Conservation (phyloP, 2,888 invertebrate species). For the Mycalesis mineus region DNA sequence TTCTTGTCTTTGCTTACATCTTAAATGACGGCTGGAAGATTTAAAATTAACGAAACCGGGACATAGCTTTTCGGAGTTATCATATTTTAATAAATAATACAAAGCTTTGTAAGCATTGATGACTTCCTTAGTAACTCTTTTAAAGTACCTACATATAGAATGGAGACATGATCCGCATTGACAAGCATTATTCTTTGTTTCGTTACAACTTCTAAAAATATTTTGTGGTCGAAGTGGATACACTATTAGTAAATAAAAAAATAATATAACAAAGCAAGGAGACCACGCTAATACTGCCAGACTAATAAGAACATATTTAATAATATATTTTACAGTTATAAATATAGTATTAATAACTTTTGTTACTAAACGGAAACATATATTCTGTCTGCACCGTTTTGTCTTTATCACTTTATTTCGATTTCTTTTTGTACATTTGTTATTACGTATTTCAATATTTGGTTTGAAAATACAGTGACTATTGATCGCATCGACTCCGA, state of each 20-base stretch:
- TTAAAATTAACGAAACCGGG: background rate
- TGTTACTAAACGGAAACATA: background rate
- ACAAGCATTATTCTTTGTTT: background rate
- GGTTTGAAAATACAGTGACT: background rate
- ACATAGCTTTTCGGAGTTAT: background rate
- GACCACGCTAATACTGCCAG: conserved; percentile 43
- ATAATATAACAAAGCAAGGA: conserved; percentile 43
- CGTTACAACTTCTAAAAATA: conserved; percentile 18
- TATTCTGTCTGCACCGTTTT: background rate
- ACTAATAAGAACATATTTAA: conserved; percentile 35
- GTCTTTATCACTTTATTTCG: background rate
- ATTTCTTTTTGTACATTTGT: background rate
- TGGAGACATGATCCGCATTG: conserved; percentile 1
- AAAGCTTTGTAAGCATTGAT: background rate
- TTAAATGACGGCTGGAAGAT: background rate
- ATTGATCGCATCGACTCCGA: conserved; percentile 15
- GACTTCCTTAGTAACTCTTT: conserved; percentile 1
- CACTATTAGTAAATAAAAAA: conserved; percentile 40
- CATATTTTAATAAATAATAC: conserved; percentile 3
- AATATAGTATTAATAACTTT: conserved; percentile 17
- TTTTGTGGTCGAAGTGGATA: conserved; percentile 37
- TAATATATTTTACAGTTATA: conserved; percentile 21
- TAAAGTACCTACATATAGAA: background rate
- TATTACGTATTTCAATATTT: background rate
- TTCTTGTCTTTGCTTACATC: background rate